Evolutionary conservation across 2,113 vertebrate genomes (phyloP).

Genomic region (Macquaria ambigua): DNA sequence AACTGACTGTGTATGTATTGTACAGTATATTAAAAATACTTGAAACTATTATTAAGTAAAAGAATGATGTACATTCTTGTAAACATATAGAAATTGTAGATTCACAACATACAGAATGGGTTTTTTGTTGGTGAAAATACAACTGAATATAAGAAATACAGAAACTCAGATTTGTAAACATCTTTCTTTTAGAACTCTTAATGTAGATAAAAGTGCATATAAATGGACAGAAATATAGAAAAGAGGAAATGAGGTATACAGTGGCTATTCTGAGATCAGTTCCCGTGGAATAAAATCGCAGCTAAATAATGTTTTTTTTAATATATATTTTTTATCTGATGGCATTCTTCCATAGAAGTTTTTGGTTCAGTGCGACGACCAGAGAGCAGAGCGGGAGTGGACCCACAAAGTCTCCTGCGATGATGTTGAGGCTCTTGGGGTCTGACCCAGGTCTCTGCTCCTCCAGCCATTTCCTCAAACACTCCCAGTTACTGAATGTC

Average conservation of each 20-base stretch:
- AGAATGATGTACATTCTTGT: background rate
- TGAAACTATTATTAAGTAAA: background rate
- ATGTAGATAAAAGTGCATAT: background rate
- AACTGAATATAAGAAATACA: background rate
- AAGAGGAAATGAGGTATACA: background rate
- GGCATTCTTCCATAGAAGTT: slow-evolving; percentile 68
- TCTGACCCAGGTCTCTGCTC: slow-evolving; percentile 86
- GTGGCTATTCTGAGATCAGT: background rate
- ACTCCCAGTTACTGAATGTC: slow-evolving; percentile 84
- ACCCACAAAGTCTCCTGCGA: slow-evolving; percentile 92
- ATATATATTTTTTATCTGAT: background rate
- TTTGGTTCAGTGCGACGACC: slow-evolving; percentile 89
- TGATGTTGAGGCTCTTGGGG: slow-evolving; percentile 87
- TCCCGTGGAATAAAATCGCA: background rate
- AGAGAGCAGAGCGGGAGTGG: slow-evolving; percentile 83
- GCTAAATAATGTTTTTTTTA: background rate
- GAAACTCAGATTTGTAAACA: background rate
- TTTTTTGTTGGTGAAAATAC: background rate
- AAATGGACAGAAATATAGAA: background rate
- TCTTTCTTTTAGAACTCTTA: background rate
- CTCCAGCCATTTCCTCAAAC: slow-evolving; percentile 86
- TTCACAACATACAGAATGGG: background rate
- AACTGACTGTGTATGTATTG: slow-evolving; percentile 20
- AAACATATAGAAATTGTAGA: slow-evolving; percentile 6
- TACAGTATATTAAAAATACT: slow-evolving; percentile 8